phyloP scores from a whole-genome alignment of 2,888 invertebrate genomes.

The Mamestra brassicae region DNA sequence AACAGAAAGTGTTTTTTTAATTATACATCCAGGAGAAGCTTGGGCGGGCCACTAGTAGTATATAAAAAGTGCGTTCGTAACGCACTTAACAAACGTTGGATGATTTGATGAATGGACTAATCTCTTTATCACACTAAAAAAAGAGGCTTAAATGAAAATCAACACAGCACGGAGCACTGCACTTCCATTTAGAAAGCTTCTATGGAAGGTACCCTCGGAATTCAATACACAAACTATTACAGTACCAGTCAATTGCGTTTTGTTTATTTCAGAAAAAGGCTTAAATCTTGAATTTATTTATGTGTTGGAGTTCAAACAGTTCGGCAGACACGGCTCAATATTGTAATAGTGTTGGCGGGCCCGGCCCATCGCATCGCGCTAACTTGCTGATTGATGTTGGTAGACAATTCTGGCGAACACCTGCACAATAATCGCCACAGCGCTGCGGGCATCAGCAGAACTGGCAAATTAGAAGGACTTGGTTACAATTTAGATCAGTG shows the following conservation, averaged over 20 bases:
- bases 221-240: not conserved
- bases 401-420: not conserved
- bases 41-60: too few species aligned
- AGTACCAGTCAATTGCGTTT: not conserved
- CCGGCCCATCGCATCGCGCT: too few species aligned
- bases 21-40: too few species aligned
- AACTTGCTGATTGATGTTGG: not conserved
- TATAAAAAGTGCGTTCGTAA: too few species aligned
- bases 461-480: not conserved
- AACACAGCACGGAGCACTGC: not conserved
- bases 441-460: not conserved
- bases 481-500: not conserved
- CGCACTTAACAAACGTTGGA: too few species aligned
- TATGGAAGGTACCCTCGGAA: not conserved
- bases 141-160: too few species aligned
- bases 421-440: not conserved
- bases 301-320: not conserved
- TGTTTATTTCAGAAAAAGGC: not conserved
- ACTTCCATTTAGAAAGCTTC: not conserved
- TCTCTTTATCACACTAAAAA: too few species aligned
- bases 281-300: slow-evolving; percentile 17
- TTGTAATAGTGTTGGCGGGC: not conserved
- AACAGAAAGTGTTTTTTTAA: too few species aligned
- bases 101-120: too few species aligned
- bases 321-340: not conserved